Conservation (phyloP, 2,888 invertebrate species). For the Heliconius cydno region DNA sequence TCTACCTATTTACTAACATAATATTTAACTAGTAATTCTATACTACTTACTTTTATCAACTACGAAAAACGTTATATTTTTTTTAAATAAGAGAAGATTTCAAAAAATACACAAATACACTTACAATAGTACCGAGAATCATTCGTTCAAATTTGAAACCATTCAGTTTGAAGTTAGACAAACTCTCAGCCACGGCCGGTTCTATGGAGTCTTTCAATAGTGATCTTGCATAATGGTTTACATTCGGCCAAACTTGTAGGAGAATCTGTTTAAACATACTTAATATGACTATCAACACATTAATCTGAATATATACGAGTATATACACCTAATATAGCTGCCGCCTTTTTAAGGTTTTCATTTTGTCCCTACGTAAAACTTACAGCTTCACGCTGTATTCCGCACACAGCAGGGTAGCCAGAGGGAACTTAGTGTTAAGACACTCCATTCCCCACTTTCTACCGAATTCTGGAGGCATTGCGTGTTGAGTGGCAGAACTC, state of each 20-base stretch:
- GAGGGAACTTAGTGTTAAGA: no score
- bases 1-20: no score
- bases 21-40: neutral
- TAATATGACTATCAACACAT: neutral
- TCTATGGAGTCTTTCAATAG: slow-evolving; percentile 94
- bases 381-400: no score
- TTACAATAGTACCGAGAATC: slow-evolving; percentile 96
- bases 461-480: no score
- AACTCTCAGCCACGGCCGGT: slow-evolving; percentile 90
- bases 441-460: no score
- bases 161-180: slow-evolving; percentile 93
- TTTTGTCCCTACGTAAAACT: no score
- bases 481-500: no score
- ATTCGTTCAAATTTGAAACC: slow-evolving; percentile 97
- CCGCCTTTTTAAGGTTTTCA: neutral
- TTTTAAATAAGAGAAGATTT: neutral
- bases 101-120: slow-evolving; percentile 57
- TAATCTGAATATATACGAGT: neutral
- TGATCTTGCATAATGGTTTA: slow-evolving; percentile 93
- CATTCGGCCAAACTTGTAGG: slow-evolving; percentile 97
- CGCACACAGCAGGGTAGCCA: no score
- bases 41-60: neutral
- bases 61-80: neutral
- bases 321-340: neutral
- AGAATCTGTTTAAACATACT: slow-evolving; percentile 84